A percentile compares a stretch with the other conserved stretches of the same genome.
Evolutionary conservation across 2,797 vertebrate species (phyloP).

Genomic region (Todus mexicanus): DNA sequence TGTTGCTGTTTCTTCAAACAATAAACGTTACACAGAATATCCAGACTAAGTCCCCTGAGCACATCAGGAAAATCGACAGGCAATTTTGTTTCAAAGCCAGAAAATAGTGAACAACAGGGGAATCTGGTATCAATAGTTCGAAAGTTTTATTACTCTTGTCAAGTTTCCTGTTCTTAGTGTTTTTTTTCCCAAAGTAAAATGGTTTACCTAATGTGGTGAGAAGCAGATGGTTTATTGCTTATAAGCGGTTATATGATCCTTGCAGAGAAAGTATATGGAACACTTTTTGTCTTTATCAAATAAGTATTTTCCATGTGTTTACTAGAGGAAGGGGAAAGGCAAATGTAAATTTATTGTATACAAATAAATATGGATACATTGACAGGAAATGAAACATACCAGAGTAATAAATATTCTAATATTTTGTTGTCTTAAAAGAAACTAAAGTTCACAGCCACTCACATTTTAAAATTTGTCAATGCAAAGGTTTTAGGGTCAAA

Average conservation of each 20-base stretch:
- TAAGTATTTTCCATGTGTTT: neutral
- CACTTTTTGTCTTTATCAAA: neutral
- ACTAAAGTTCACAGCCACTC: neutral
- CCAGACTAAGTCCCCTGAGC: neutral
- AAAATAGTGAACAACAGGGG: neutral
- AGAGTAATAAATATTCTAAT: neutral
- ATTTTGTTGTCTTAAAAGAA: neutral
- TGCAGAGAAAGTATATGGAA: neutral
- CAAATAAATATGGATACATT: neutral
- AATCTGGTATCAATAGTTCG: conserved; percentile 9
- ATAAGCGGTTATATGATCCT: neutral
- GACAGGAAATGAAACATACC: neutral
- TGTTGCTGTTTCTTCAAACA: neutral
- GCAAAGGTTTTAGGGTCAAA: neutral
- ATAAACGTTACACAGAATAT: neutral
- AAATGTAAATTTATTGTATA: neutral
- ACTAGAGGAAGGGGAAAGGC: neutral
- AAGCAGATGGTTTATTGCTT: conserved; percentile 35
- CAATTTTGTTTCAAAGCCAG: neutral
- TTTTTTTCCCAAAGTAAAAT: neutral
- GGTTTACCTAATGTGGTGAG: neutral
- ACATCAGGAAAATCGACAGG: neutral
- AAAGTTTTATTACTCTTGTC: conserved; percentile 42
- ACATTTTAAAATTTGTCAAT: neutral
- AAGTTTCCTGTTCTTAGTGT: neutral